Percentiles rank a stretch among this genome's conserved stretches.
phyloP scores from a whole-genome alignment of 2,888 invertebrate species.

The Agrotis segetum region DNA sequence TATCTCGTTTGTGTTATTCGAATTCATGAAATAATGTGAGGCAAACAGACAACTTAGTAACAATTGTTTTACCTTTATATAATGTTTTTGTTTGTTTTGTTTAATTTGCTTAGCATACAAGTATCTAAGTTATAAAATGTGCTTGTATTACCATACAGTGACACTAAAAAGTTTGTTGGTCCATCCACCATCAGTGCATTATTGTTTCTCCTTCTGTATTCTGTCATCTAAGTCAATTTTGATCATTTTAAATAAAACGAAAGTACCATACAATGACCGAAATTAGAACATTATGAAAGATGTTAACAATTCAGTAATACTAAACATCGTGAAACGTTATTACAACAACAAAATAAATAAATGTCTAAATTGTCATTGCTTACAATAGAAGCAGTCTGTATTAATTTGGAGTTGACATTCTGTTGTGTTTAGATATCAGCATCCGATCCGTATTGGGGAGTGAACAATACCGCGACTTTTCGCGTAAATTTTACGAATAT shows the following conservation, averaged over 20 bases:
- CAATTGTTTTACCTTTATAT: no score
- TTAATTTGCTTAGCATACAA: no score
- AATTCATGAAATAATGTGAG: constrained; percentile 17
- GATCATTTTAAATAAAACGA: no score
- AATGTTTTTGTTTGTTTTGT: no score
- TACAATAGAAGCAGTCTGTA: constrained; percentile 11
- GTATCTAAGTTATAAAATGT: no score
- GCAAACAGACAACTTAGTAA: not conserved
- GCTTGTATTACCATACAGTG: no score
- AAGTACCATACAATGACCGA: not conserved
- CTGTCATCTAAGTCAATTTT: no score
- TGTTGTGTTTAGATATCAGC: constrained; percentile 51
- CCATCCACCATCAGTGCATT: no score
- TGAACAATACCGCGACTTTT: constrained; percentile 64
- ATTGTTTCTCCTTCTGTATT: no score
- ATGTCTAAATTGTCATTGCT: not conserved
- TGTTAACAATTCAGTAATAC: constrained; percentile 1
- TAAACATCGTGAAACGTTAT: not conserved
- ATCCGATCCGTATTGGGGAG: constrained; percentile 59
- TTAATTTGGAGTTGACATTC: constrained; percentile 58
- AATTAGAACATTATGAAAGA: not conserved
- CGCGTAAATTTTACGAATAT: constrained; percentile 69
- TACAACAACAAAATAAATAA: not conserved
- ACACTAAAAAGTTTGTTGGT: no score
- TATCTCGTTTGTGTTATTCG: constrained; percentile 12